Conservation (phyloP, 2,888 invertebrate genomes). For the Ephialtes manifestator region DNA sequence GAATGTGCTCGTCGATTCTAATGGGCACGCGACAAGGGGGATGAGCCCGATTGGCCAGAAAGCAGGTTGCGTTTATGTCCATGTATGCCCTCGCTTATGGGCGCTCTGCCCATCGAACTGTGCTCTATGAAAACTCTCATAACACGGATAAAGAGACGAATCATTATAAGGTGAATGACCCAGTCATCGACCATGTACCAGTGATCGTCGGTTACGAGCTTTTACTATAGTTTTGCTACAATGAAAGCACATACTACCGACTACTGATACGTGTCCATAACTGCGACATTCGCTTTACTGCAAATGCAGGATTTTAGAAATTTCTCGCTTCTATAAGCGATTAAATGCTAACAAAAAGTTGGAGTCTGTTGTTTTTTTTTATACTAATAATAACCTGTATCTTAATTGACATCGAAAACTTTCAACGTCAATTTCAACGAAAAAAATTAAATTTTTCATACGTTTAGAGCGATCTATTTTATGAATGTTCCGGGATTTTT, state of each 20-base stretch:
- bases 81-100: constrained; percentile 2
- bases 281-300: too few relatives aligned
- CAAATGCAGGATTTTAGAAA: too few relatives aligned
- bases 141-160: constrained; percentile 18
- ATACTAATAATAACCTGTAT: neutral
- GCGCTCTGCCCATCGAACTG: constrained; percentile 26
- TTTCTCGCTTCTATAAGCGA: too few relatives aligned
- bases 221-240: too few relatives aligned
- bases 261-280: too few relatives aligned
- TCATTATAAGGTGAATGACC: constrained; percentile 28
- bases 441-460: too few relatives aligned
- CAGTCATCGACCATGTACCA: neutral
- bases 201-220: too few relatives aligned
- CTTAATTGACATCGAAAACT: too few relatives aligned
- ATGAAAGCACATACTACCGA: too few relatives aligned
- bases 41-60: constrained; percentile 34
- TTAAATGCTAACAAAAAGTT: neutral
- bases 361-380: neutral
- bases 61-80: constrained; percentile 19
- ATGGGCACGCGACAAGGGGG: constrained; percentile 38
- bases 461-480: too few relatives aligned
- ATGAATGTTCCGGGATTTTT: too few relatives aligned
- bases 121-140: constrained; percentile 40
- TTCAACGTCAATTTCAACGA: too few relatives aligned
- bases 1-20: constrained; percentile 56